Evolutionary conservation across 1,140 invertebrate species (phyloP).

Genomic region (Psix sp.): DNA sequence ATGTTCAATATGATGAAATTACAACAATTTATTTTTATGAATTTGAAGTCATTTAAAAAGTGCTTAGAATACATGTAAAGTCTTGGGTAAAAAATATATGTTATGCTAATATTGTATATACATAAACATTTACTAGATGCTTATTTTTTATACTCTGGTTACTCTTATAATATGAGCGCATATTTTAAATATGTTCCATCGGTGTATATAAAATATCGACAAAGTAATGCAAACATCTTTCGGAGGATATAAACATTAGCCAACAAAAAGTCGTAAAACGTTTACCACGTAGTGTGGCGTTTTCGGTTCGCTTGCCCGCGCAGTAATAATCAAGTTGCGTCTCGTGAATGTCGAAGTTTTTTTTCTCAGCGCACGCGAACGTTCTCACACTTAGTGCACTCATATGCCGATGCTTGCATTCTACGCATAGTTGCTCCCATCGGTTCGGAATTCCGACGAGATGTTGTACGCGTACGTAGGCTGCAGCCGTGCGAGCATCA

Average conservation of each 20-base stretch:
- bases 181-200: too few species aligned
- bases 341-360: constrained; percentile 33
- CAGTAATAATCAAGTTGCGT: constrained; percentile 48
- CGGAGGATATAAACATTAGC: constrained; percentile 42
- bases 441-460: constrained; percentile 49
- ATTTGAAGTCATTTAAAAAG: too few species aligned
- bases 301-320: constrained; percentile 43
- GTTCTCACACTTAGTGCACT: constrained; percentile 59
- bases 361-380: constrained; percentile 48
- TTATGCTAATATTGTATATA: too few species aligned
- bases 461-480: constrained; percentile 50
- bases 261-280: constrained; percentile 56
- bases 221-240: constrained; percentile 9
- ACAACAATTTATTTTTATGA: too few species aligned
- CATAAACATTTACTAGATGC: too few species aligned
- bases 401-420: constrained; percentile 70
- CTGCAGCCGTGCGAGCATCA: constrained; percentile 31
- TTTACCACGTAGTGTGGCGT: constrained; percentile 32
- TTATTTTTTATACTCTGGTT: too few species aligned
- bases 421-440: constrained; percentile 70
- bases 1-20: too few species aligned
- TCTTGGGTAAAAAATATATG: too few species aligned
- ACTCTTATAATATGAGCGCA: too few species aligned
- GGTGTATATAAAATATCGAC: constrained; percentile 36
- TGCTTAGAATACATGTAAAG: too few species aligned